Evolutionary conservation across 2,113 vertebrate genomes (phyloP).

Genomic region (Aegithalos caudatus): DNA sequence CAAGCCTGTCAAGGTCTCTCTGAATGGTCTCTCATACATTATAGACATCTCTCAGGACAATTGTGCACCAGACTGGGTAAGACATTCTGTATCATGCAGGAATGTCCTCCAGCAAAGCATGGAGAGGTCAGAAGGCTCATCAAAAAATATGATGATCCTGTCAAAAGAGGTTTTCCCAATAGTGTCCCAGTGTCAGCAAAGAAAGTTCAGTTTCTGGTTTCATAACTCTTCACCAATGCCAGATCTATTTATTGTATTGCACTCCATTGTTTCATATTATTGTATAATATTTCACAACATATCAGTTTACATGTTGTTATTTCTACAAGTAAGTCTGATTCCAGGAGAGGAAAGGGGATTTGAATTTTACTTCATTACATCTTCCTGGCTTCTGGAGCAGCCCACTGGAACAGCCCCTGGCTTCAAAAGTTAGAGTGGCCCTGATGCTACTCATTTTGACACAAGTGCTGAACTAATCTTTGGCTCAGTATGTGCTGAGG

Average conservation of each 20-base stretch:
- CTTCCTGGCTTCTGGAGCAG: background rate
- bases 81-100: background rate
- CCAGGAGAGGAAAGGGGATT: background rate
- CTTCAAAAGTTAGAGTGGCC: background rate
- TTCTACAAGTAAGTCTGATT: background rate
- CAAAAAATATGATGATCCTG: background rate
- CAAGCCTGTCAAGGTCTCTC: background rate
- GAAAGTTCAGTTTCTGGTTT: background rate
- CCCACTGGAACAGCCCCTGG: background rate
- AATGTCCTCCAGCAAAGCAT: background rate
- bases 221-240: background rate
- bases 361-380: background rate
- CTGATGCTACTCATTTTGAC: background rate
- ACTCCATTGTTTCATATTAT: background rate
- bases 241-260: background rate
- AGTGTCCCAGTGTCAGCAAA: background rate
- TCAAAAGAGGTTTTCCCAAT: background rate
- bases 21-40: background rate
- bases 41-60: background rate
- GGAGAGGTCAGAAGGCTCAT: background rate
- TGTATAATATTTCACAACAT: background rate
- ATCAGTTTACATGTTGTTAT: background rate
- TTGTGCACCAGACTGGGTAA: background rate
- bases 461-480: background rate
- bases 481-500: background rate